These are phyloP conservation scores for Enteromius paludinosus DNA, from an alignment of 2,797 vertebrate genomes.

Conservation along the genomic window DNA sequence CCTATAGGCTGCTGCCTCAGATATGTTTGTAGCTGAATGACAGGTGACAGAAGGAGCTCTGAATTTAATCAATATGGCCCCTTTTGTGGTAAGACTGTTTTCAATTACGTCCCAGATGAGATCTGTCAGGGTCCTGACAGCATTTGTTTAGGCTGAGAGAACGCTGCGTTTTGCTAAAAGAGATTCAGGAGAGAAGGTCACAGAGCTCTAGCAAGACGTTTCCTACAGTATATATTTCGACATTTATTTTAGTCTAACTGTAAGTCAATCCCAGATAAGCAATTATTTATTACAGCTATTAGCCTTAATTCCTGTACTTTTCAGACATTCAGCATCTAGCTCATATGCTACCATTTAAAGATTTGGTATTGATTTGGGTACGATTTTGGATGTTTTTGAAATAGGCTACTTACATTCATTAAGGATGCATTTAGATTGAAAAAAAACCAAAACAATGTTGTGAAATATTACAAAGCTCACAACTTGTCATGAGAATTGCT, in stretches of 20 bases:
- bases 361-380: background rate
- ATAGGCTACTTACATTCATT: background rate
- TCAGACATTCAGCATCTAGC: background rate
- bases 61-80: slow-evolving; percentile 34
- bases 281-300: background rate
- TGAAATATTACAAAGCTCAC: background rate
- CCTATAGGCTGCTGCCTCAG: background rate
- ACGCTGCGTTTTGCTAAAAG: background rate
- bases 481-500: background rate
- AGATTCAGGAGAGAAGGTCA: slow-evolving; percentile 19
- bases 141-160: slow-evolving; percentile 29
- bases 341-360: background rate
- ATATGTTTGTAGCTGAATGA: slow-evolving; percentile 34
- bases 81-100: slow-evolving; percentile 16
- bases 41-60: slow-evolving; percentile 19
- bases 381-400: background rate
- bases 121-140: slow-evolving; percentile 37
- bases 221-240: background rate
- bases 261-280: background rate
- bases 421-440: background rate
- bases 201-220: background rate
- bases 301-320: background rate
- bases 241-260: background rate
- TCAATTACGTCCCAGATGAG: slow-evolving; percentile 39
- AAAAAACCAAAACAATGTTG: background rate